Base-by-base conservation (phyloP, 2,113 vertebrate species). In the Corydoras sp. region DNA sequence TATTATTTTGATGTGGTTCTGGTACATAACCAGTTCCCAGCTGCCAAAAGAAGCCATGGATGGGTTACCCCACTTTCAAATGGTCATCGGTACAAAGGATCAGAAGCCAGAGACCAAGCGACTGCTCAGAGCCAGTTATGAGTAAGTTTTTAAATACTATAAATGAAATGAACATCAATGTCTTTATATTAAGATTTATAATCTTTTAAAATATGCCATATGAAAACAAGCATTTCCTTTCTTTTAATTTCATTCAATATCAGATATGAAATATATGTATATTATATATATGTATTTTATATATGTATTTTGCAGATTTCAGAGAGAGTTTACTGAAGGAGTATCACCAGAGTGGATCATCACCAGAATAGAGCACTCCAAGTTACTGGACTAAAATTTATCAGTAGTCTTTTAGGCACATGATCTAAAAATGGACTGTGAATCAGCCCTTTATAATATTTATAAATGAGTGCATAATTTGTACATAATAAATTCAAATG, bases 1-100 rank as follows among this genome's bases (percentile, higher is more conserved):
- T 82, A 92, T 91, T 63, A 97, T 99, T 83, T 81, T 97, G 83
- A 95, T 96, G 94, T 90, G 92, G 15, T 98, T 96, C 87, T 98
- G 94, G 94, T 99, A 99, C 81, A 83, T 97, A 79, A 93, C 93
- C 3, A 93, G 87, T 72, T 91, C 89, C 15, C 85, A 62, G 31
- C 84, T 99, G 58, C 90, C 94, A 66, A 90, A 92, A 0, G 83
- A 92, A 13, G 82, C 80, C 18, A 48, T 91, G 72, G 88, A 91
- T 64, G 91, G 90, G 82, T 80, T 85, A 29, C 90, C 84, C 63
- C 77, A 92, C 31, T 94, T 96, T 81, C 89, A 93, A 77, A 75
- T 95, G 69, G 79, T 86, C 55, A 73, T 93, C 48, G 90, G 90
- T 62, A 86, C 84, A 78, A 86, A 91, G 72, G 86, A 79, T 70